Percentiles rank a stretch among this genome's conserved stretches.
Evolutionary conservation across 2,113 vertebrate genomes (phyloP).

Genomic region (Macaca nemestrina): DNA sequence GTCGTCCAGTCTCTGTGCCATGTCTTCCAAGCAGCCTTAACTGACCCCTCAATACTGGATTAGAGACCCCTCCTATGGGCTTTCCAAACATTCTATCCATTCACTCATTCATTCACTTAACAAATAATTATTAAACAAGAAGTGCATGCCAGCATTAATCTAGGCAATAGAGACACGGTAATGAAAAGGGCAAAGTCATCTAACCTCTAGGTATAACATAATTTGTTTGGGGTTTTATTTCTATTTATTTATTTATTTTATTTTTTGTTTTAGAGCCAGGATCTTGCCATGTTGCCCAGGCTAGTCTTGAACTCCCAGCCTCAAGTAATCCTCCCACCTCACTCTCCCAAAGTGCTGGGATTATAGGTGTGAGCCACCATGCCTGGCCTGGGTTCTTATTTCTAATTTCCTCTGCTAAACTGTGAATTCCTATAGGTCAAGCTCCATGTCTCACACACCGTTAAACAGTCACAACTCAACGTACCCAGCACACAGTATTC

Average conservation of each 20-base stretch:
- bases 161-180: accelerated
- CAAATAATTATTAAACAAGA: background rate
- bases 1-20: background rate
- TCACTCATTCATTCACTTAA: background rate
- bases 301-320: no score
- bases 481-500: background rate
- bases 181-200: background rate
- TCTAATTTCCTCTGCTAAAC: background rate
- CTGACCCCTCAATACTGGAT: background rate
- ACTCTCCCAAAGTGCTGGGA: no score
- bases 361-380: no score
- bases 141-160: background rate
- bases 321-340: no score
- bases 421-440: background rate
- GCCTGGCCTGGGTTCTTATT: background rate
- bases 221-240: background rate
- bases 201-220: accelerated
- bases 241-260: no score
- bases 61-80: background rate
- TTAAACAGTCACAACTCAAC: background rate
- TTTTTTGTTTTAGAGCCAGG: no score
- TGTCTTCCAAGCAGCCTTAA: background rate
- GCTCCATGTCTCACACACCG: background rate
- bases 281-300: no score
- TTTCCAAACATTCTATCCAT: background rate